These are phyloP conservation scores for Temnothorax unifasciatus DNA, from an alignment of 2,888 invertebrate genomes.

Conservation along the genomic window DNA sequence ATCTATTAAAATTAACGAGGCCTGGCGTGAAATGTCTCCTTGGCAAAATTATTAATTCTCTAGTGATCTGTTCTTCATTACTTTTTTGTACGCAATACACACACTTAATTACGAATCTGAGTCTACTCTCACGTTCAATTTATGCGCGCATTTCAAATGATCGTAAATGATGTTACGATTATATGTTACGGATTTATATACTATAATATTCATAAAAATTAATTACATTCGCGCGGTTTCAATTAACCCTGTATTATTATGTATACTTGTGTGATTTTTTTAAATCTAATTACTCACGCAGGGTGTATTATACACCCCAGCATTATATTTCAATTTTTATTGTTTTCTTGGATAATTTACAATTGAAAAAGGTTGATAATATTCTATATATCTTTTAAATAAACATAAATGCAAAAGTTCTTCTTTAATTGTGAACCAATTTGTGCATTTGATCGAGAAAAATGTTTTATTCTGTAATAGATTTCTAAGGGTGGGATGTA, in stretches of 20 bases:
- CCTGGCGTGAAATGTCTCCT: constrained; percentile 9
- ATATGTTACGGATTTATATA: background rate
- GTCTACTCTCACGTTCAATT: background rate
- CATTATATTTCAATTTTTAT: too few species aligned
- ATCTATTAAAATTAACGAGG: constrained; percentile 41
- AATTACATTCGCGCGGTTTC: background rate
- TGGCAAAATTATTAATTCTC: constrained; percentile 34
- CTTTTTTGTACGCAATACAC: background rate
- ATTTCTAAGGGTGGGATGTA: too few species aligned
- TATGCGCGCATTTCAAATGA: background rate
- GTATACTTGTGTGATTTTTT: background rate
- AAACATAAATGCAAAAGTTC: too few species aligned
- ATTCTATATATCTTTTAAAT: too few species aligned
- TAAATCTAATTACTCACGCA: too few species aligned
- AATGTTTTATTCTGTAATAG: too few species aligned
- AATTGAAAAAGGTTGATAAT: too few species aligned
- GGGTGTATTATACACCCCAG: too few species aligned
- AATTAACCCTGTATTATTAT: background rate
- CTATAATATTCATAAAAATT: constrained; percentile 17
- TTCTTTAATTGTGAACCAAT: too few species aligned
- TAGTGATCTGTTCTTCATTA: constrained; percentile 2
- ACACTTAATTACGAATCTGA: background rate
- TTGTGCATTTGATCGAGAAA: too few species aligned
- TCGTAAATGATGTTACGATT: background rate
- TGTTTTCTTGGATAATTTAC: too few species aligned